phyloP scores from a whole-genome alignment of 2,888 invertebrate species.

The Yponomeuta evonymella region DNA sequence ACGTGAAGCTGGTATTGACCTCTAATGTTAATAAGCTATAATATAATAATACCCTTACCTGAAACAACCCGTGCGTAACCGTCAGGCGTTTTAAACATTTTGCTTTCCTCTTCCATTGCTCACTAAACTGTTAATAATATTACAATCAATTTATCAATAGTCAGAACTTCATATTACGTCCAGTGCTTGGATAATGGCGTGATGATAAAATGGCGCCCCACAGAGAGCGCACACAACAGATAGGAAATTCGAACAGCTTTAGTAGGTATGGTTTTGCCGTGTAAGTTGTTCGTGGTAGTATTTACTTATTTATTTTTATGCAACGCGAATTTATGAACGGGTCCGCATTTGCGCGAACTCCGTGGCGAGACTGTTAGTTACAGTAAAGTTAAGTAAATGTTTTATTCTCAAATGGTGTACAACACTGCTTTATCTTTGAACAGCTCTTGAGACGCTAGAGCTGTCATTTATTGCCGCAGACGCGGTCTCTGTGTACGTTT shows the following conservation, averaged over 20 bases:
- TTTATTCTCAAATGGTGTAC: neutral
- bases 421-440: neutral
- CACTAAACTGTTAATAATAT: neutral
- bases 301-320: neutral
- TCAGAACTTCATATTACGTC: too few species aligned
- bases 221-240: too few species aligned
- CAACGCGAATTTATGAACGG: neutral
- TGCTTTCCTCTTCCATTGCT: neutral
- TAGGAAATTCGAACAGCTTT: too few species aligned
- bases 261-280: neutral
- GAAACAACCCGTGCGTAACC: neutral
- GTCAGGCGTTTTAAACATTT: neutral
- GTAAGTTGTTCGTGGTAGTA: neutral
- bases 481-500: neutral
- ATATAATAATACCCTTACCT: neutral
- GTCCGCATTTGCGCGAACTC: neutral
- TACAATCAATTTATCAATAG: neutral
- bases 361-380: neutral
- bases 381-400: neutral
- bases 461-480: neutral
- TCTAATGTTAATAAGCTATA: too few species aligned
- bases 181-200: neutral
- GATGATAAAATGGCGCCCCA: too few species aligned
- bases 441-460: neutral
- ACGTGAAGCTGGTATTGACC: too few species aligned